Base-by-base conservation (phyloP, 2,797 vertebrate genomes). In the Fratercula arctica region DNA sequence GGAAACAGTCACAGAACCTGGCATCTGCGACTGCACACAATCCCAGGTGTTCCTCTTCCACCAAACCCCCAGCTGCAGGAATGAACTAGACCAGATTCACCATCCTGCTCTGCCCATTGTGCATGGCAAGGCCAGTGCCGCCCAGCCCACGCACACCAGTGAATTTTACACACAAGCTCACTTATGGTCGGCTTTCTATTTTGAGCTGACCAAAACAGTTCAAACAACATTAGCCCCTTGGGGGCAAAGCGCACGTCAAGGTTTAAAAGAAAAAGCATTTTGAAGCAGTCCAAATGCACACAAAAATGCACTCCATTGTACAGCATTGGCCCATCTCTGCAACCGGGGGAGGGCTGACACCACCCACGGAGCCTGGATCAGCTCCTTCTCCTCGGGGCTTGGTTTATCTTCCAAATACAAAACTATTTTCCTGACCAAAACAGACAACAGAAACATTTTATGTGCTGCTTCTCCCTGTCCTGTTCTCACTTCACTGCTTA, bases 21-120 rank as follows among this genome's bases (percentile, higher is more conserved):
- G 26, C 35, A 53, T 21, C 19, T 4, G 1, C 3, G 4, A 19
- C 31, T 51, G n/a, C 39, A 3, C 18, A 15, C 6, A 45, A 54
- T 18, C 41, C 26, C 33, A 67, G 21, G 18, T 3, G 16, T 6
- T 77, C 21, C 48, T 45, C 24, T 79, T n/a, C 23, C 37, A 39
- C 29, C 64, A 74, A 48, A 33, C 1, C 9, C 5, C 3, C 25
- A 14, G 13, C 51, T 66, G 12, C 46, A 66, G 64, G 43, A 50
- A 6, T 0, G 5, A 69, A 6, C 16, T 1, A 24, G 11, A 18
- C 19, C 23, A 53, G 29, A 45, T 18, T 43, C 63, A n/a, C 28
- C 1, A 0, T n/a, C 45, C 21, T 2, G 0, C 24, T 60, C 68
- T 5, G 12, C 16, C 29, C 6, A 0, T 13, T 24, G 53, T 6